Base-by-base conservation (phyloP, 2,797 vertebrate species). In the Pteronotus mesoamericanus region DNA sequence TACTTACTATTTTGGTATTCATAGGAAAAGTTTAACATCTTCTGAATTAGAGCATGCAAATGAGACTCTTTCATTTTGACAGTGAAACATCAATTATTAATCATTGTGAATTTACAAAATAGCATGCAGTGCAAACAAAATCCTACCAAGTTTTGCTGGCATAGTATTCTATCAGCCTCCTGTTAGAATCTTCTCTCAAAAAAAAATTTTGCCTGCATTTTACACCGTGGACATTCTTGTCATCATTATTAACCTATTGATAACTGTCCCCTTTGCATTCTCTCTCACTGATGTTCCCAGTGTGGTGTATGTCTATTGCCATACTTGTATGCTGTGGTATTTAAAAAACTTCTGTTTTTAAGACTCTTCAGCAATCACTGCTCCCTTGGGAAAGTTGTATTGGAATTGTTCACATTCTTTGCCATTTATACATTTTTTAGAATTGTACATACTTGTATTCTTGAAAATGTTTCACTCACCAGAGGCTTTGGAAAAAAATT, bases 401-500 rank as follows among this genome's bases (percentile, higher is more conserved):
- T 64, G 82, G 22, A 89, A 92, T 10, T 68, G 19, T 72, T 79
- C 34, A n/a, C 26, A 46, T 90, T 95, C 68, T 51, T 89, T 21
- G 39, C 19, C 34, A 78, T 22, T 83, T 79, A 69, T 2, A 53
- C 53, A 19, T 19, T 79, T 55, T 89, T 51, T 11, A 86, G 84
- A 89, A 90, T 22, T 79, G 32, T 3, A 71, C 24, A 57, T 46
- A 61, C 29, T 61, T 32, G 29, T 61, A 64, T 2, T 51, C 32
- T 39, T 64, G 19, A 91, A 97, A 89, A 89, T 51, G 14, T 82
- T 71, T 93, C 16, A 77, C n/a, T 95, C 15, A 78, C 32, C 68
- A 82, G 32, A 57, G 24, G 75, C 16, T 89, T 29, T 83, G 68
- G 37, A 42, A n/a, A 89, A 77, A 68, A 68, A 22, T 80, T 64